phyloP scores from a whole-genome alignment of 1,140 invertebrate genomes.

The Aphidius ervi region DNA sequence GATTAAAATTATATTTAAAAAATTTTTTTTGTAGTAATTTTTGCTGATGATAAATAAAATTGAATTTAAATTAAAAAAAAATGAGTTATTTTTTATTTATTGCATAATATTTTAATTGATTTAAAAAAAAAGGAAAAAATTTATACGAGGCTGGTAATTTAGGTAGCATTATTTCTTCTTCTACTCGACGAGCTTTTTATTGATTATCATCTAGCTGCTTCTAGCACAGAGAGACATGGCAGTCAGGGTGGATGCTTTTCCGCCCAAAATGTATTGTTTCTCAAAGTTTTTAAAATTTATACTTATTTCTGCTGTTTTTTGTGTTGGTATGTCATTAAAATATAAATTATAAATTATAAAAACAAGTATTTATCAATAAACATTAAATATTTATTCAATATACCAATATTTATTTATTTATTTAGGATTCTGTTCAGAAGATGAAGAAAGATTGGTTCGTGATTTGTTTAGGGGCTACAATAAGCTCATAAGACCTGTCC shows the following conservation, averaged over 20 bases:
- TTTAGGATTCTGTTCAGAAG: slow-evolving; percentile 76
- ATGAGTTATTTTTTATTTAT: too few relatives aligned
- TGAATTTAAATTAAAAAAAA: too few relatives aligned
- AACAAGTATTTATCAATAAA: background rate
- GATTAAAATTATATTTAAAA: too few relatives aligned
- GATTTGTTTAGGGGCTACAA: slow-evolving; percentile 99
- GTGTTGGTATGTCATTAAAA: slow-evolving; percentile 36
- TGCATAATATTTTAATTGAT: too few relatives aligned
- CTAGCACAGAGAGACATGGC: slow-evolving; percentile 12
- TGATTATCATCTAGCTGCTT: slow-evolving; percentile 20
- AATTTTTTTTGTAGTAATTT: too few relatives aligned
- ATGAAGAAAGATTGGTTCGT: slow-evolving; percentile 91
- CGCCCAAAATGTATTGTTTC: slow-evolving; percentile 45
- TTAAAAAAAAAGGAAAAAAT: background rate
- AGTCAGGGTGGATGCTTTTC: slow-evolving; percentile 28
- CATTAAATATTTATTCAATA: slow-evolving; percentile 1
- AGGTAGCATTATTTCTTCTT: slow-evolving; percentile 1
- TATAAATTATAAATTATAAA: background rate
- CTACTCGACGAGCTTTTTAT: slow-evolving; percentile 14
- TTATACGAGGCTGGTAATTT: slow-evolving; percentile 11
- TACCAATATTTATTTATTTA: slow-evolving; percentile 12
- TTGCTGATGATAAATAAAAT: too few relatives aligned
- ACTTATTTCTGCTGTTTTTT: slow-evolving; percentile 42
- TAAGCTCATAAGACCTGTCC: slow-evolving; percentile 95
- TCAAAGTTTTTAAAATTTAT: slow-evolving; percentile 38